Evolutionary conservation across 2,113 vertebrate genomes (phyloP), one percentile per base, ranked within the genome.

Genomic region (Sprattus sprattus): DNA sequence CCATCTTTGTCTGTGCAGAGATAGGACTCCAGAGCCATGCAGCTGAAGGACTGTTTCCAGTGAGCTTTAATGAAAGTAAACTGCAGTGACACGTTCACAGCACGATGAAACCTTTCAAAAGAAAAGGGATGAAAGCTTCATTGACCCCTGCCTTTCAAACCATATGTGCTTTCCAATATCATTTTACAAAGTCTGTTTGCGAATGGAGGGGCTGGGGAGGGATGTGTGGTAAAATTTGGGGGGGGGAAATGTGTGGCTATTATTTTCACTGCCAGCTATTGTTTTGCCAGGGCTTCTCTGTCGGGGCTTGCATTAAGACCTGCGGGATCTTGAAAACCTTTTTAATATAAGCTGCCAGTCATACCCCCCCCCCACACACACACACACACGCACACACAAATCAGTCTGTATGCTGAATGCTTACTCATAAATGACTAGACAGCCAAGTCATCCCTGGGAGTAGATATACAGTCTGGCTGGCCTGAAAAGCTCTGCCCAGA

Each of bases 261-360:
- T 54, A 86, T 75, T 85, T 89, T 87, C 6, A 67, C 3, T 88
- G 50, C 20, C 81, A 81, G 81, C 89, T 86, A 89, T 83, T 89
- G 83, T 89, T 90, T 87, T 16, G 78, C 81, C 89, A 25, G 85
- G 71, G 4, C 44, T 32, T 82, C 22, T 64, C 54, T 86, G 45
- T 80, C 54, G 83, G 47, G 85, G 50, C 46, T 83, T 45, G 32
- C 45, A 39, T 84, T 81, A 47, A 7, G 1, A 64, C 81, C 47
- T 83, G 49, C 60, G 45, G 82, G 83, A 90, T 88, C 81, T 92
- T 67, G n/a, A 32, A 84, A 87, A 89, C 86, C 49, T 10, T 84
- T 39, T 87, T 86, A 45, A 82, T 84, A 86, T 20, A 22, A 47
- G n/a, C 16, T 60, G 5, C 80, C 15, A 82, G 52, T 82, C 47